These are phyloP conservation scores for Matsumyia berberina DNA, from an alignment of 2,888 invertebrate species.

Conservation along the genomic window DNA sequence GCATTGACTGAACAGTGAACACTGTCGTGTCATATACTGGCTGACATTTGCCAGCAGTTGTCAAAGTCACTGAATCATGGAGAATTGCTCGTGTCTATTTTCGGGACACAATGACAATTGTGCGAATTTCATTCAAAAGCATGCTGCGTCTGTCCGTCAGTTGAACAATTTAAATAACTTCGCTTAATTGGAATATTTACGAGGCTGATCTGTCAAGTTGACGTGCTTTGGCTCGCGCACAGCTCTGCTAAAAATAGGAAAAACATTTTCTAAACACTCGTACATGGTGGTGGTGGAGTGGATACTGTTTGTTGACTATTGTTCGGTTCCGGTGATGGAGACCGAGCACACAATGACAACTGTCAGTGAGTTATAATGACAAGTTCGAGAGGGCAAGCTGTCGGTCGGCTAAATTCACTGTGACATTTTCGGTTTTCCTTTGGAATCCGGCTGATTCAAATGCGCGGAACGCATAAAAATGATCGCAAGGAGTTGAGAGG, in stretches of 20 bases:
- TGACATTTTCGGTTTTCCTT: conserved; percentile 31
- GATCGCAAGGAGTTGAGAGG: conserved; percentile 14
- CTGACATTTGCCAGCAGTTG: conserved; percentile 54
- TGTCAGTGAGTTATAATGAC: conserved; percentile 75
- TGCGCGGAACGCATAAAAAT: conserved; percentile 9
- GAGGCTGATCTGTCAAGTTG: conserved; percentile 72
- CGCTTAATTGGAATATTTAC: conserved; percentile 75
- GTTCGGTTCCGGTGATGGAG: conserved; percentile 33
- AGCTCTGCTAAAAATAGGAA: conserved; percentile 63
- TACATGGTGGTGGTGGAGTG: neutral
- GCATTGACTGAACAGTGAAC: conserved; percentile 29
- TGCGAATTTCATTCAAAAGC: conserved; percentile 70
- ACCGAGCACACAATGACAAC: conserved; percentile 25
- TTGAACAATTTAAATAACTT: conserved; percentile 67
- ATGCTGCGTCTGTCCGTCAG: conserved; percentile 48
- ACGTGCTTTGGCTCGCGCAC: conserved; percentile 63
- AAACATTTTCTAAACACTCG: conserved; percentile 52
- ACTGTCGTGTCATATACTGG: conserved; percentile 8
- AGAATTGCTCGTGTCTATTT: conserved; percentile 56
- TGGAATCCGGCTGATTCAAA: conserved; percentile 1
- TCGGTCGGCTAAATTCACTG: conserved; percentile 40
- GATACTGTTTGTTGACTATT: conserved; percentile 40
- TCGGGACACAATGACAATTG: conserved; percentile 33
- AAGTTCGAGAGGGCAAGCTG: conserved; percentile 58
- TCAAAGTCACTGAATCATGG: conserved; percentile 65